Evolutionary conservation across 1,140 invertebrate species (phyloP).

Genomic region (Lutraria rhynchaena): DNA sequence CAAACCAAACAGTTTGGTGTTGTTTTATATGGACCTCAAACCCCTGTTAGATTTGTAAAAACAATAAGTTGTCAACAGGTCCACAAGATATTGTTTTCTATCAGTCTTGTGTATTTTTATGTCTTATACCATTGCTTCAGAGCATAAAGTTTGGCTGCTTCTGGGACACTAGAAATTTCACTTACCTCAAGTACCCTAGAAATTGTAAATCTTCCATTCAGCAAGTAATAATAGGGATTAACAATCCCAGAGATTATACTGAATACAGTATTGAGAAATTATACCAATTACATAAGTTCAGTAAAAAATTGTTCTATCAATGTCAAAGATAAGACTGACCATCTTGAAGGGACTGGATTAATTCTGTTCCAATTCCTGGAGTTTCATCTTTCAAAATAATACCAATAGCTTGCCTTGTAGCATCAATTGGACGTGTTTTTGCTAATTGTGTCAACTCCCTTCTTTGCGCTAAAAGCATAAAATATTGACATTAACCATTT

Average conservation of each 20-base stretch:
- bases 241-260: background rate
- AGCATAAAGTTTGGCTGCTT: too few species aligned
- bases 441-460: background rate
- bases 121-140: too few species aligned
- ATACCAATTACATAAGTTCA: background rate
- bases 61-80: too few species aligned
- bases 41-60: too few species aligned
- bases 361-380: background rate
- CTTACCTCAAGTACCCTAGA: background rate
- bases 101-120: too few species aligned
- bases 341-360: background rate
- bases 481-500: too few species aligned
- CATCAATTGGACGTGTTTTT: background rate
- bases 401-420: background rate
- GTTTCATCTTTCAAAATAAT: background rate
- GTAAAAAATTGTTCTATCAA: background rate
- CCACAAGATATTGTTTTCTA: too few species aligned
- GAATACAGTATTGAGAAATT: background rate
- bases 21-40: too few species aligned
- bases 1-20: too few species aligned
- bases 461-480: background rate
- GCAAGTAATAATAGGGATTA: background rate
- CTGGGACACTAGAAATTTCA: background rate
- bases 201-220: background rate
- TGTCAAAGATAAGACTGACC: background rate